Evolutionary conservation across 37 sponge, comb jelly and placozoan species (phyloP).

Genomic region (Axinella damicornis): DNA sequence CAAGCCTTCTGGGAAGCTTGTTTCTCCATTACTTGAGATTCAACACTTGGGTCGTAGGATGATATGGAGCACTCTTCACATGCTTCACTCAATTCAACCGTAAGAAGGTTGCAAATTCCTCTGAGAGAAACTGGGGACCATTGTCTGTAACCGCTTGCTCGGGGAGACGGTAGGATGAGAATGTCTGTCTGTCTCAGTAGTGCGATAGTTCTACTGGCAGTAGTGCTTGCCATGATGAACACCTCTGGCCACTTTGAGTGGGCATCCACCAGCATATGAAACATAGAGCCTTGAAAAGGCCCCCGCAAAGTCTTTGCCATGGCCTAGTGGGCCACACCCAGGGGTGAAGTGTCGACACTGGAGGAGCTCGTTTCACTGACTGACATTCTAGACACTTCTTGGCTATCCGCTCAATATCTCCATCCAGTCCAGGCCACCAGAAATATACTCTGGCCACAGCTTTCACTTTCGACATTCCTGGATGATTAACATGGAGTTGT

Average conservation of each 20-base stretch:
- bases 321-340: slow-evolving; percentile 66
- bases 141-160: no score
- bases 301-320: slow-evolving; percentile 71
- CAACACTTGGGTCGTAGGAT: no score
- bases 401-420: slow-evolving; percentile 30
- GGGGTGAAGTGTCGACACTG: slow-evolving; percentile 40
- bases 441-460: slow-evolving; percentile 51
- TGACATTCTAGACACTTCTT: slow-evolving; percentile 44
- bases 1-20: no score
- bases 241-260: no score
- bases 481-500: slow-evolving; percentile 44
- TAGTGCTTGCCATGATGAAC: slow-evolving; percentile 38
- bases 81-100: no score
- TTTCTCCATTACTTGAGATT: no score
- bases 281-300: slow-evolving; percentile 57
- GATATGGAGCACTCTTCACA: no score
- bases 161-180: no score
- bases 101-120: no score
- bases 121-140: no score
- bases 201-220: slow-evolving; percentile 38
- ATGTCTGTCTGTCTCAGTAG: slow-evolving; percentile 35
- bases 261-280: slow-evolving; percentile 48
- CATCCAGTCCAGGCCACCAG: slow-evolving; percentile 66
- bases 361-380: slow-evolving; percentile 25
- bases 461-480: slow-evolving; percentile 66